Conservation (phyloP, 2,888 invertebrate genomes). For the Lepidochrysops patricia region DNA sequence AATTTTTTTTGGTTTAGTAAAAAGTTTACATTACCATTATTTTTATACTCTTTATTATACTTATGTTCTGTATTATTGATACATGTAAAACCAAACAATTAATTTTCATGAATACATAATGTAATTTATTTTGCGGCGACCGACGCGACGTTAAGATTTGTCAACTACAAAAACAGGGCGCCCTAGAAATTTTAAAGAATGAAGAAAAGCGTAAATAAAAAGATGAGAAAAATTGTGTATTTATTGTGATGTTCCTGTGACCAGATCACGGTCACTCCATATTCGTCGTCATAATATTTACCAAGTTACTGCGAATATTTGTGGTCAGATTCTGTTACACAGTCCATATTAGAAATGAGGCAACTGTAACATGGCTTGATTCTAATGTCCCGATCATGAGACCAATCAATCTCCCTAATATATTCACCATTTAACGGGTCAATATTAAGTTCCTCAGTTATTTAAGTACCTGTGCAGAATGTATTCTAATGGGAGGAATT, state of each 20-base stretch:
- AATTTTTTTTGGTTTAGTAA: not conserved
- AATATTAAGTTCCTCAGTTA: no score
- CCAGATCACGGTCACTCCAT: no score
- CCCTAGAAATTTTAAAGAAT: slow-evolving; percentile 2
- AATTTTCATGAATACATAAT: not conserved
- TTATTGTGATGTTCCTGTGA: not conserved
- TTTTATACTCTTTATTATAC: slow-evolving; percentile 11
- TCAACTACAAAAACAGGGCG: not conserved
- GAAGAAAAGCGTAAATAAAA: slow-evolving; percentile 5
- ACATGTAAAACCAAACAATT: not conserved
- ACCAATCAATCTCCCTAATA: no score
- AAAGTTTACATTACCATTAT: slow-evolving; percentile 8
- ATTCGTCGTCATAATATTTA: no score
- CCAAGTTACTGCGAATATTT: no score
- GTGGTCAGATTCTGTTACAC: no score
- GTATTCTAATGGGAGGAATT: no score
- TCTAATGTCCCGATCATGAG: no score
- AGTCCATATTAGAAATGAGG: no score
- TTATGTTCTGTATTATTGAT: not conserved
- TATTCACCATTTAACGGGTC: no score
- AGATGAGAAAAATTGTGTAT: not conserved
- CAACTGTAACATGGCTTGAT: no score
- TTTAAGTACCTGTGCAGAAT: no score
- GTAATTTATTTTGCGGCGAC: not conserved
- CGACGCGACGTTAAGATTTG: not conserved